A percentile compares a stretch with the other conserved stretches of the same genome.
Conservation (phyloP, 2,113 vertebrate genomes). For the Cricetomys ansorgei region DNA sequence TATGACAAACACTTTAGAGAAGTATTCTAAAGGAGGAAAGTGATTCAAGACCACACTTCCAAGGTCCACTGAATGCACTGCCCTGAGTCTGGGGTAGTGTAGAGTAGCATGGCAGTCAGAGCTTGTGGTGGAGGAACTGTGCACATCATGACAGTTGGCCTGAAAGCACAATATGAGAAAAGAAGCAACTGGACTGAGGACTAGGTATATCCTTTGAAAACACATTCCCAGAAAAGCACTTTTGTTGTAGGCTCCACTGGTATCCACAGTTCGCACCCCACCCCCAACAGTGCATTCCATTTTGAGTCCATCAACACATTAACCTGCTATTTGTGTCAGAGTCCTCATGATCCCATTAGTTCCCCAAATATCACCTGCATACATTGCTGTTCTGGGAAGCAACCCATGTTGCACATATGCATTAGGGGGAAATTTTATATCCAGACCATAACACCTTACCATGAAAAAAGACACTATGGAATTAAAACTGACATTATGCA, state of each 20-base stretch:
- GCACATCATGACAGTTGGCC: not conserved
- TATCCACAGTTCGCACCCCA: not conserved
- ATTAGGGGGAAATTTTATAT: not conserved
- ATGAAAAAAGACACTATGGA: not conserved
- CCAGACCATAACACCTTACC: not conserved
- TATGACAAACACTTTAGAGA: not conserved
- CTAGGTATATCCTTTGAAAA: too few species aligned
- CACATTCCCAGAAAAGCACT: not conserved
- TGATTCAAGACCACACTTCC: not conserved
- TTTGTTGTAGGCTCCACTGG: not conserved
- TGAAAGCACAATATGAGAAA: not conserved
- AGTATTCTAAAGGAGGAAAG: not conserved
- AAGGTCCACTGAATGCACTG: not conserved
- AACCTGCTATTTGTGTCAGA: not conserved
- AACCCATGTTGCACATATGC: not conserved
- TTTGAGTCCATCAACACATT: not conserved
- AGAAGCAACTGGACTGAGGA: not conserved
- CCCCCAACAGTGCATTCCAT: not conserved
- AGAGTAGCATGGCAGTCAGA: not conserved
- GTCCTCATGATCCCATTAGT: not conserved
- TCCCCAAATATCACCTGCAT: not conserved
- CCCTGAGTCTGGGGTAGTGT: not conserved
- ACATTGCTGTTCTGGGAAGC: not conserved
- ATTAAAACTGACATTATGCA: not conserved
- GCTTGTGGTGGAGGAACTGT: not conserved